Conservation (phyloP, 2,888 invertebrate genomes). For the Calephelis perditalis region DNA sequence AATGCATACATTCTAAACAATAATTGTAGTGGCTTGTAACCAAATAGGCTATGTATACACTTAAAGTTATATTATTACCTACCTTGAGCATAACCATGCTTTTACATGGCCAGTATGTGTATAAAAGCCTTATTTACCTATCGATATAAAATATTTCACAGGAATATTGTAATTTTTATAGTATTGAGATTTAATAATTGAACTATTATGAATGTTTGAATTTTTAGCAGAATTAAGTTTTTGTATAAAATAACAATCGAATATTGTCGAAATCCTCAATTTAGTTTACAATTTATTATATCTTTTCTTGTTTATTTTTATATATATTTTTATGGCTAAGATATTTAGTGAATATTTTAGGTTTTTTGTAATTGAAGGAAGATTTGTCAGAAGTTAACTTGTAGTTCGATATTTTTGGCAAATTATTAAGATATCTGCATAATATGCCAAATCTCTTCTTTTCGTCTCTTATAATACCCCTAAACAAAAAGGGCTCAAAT, state of each 20-base stretch:
- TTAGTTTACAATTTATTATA: no score
- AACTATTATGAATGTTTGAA: conserved; percentile 3
- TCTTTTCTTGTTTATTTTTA: no score
- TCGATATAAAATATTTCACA: conserved; percentile 9
- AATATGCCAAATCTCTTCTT: neutral
- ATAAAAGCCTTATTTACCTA: conserved; percentile 27
- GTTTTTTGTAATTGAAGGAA: no score
- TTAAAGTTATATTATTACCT: conserved; percentile 26
- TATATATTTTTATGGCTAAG: no score
- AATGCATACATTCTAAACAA: conserved; percentile 30
- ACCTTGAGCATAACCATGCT: conserved; percentile 18
- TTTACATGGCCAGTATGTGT: conserved; percentile 30
- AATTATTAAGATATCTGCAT: no score
- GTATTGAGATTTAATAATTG: conserved; percentile 4
- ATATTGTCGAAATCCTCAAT: no score
- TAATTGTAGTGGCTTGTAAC: conserved; percentile 36
- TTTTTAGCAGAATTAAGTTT: neutral
- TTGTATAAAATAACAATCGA: neutral
- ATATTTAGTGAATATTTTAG: no score
- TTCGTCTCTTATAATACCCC: neutral
- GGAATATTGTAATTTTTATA: conserved; percentile 10
- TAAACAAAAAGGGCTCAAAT: neutral
- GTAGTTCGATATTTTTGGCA: no score
- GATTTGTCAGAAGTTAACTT: no score
- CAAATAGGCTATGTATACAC: conserved; percentile 32